Evolutionary conservation across 2,797 vertebrate genomes (phyloP), one percentile per base, ranked within the genome.

Genomic region (Hippocampus kuda): DNA sequence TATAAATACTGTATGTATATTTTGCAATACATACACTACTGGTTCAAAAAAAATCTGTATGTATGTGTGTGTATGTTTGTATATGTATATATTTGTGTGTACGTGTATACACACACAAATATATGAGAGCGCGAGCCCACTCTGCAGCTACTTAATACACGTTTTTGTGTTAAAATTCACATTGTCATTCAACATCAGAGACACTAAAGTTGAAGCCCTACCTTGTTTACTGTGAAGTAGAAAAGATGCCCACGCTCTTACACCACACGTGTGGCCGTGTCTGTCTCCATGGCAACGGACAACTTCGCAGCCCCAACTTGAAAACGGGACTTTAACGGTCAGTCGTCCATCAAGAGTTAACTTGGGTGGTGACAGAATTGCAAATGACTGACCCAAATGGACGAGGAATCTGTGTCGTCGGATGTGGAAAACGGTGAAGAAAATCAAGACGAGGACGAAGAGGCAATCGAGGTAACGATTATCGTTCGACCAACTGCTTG

Each of bases 341-440:
- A 65, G 1, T 46, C 5, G 5, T 46, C 48, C 16, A 26, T 48
- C 44, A 3, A 48, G 24, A 65, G 13, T 44, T 64, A 65, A 20
- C 63, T 20, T 48, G 13, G 2, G 42, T 15, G 48, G 3, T 18
- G 9, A 65, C 63, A 27, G 4, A 10, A 48, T 26, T 65, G 26
- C 44, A 27, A 3, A 48, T 65, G 63, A 65, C 8, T 48, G 26
- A 48, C 78, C 59, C 77, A 82, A 0, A 34, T 66, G 67, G 84
- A 86, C 1, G 87, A 86, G 27, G 86, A 87, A 11, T 65, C 18
- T 16, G 20, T 49, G 0, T 20, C 79, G 5, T 83, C 79, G 9
- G 84, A 83, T 59, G 56, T 42, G 18, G 84, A 82, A 1, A 78
- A 26, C 30, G 80, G 76, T 0, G 83, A 86, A 7, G 82, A 75